Evolutionary conservation across 2,888 invertebrate species (phyloP), one percentile per base, ranked within the genome.

Genomic region (Microctonus aethiopoides): DNA sequence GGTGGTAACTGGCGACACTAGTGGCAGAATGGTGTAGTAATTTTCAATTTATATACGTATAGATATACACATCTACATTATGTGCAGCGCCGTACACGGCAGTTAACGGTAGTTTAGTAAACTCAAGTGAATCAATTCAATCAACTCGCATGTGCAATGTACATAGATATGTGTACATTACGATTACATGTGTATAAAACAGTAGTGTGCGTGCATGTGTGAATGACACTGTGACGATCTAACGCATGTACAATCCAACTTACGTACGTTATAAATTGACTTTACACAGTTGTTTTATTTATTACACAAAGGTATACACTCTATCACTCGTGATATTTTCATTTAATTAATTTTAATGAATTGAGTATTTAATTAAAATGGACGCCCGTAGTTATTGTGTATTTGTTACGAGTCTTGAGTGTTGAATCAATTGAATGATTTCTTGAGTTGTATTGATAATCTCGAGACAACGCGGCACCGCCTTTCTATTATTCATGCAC

Each of bases 401-500:
- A 24, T 36, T 61, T n/a, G 26, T 39, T 36, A 24, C 24, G 2
- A 7, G n/a, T n/a, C n/a, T 39, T 39, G 13, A 22, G 32, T 24
- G 22, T 24, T 13, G 24, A n/a, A 41, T 24, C n/a, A 41, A 5
- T 61, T 10, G n/a, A 24, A 34, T 10, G 29, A 29, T 39, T 46
- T 1, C 39, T 1, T 22, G 39, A 16, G 7, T 59, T 20, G 3
- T 13, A 59, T 29, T 34, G 20, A 9, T 61, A 24, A 5, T 46
- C n/a, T 64, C 72, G 68, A 56, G 74, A 71, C 70, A 72, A 74
- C 74, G 75, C 81, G 84, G 83, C 84, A 84, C 83, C 84, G 84
- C 84, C 84, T 84, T 83, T 80, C 79, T 77, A 74, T 79, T 79
- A 81, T 79, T 82, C 79, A 74, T 77, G 73, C 72, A 68, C 34